A percentile compares a stretch with the other conserved stretches of the same genome.
Evolutionary conservation across 2,797 vertebrate genomes (phyloP).

Genomic region (Eulemur albifrons): DNA sequence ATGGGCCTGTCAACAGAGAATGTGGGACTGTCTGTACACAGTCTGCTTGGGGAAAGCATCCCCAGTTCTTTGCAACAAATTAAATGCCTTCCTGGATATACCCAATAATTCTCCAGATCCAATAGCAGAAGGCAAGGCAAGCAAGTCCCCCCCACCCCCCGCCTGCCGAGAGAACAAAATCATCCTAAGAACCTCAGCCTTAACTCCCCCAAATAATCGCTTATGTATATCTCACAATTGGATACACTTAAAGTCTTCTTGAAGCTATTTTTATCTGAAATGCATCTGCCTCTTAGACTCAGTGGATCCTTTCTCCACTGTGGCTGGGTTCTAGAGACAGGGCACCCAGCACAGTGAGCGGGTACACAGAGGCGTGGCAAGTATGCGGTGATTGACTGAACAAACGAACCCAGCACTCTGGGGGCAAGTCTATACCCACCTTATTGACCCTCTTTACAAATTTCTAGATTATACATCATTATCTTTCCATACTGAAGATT

Average conservation of each 20-base stretch:
- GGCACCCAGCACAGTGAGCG: background rate
- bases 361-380: background rate
- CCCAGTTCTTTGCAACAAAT: background rate
- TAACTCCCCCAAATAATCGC: background rate
- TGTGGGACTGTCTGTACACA: background rate
- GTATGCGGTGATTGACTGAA: rapidly evolving
- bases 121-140: background rate
- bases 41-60: background rate
- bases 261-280: background rate
- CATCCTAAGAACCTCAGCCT: background rate
- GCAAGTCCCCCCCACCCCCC: no score
- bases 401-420: background rate
- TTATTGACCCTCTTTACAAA: background rate
- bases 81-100: background rate
- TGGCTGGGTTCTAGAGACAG: background rate
- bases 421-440: background rate
- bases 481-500: background rate
- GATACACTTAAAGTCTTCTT: background rate
- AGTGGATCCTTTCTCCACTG: background rate
- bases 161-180: background rate
- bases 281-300: background rate
- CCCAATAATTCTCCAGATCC: background rate
- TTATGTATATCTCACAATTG: background rate
- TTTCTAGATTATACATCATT: background rate
- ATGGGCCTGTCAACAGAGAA: slow-evolving; percentile 88